These are phyloP conservation scores for Sturmia bella DNA, from an alignment of 2,888 invertebrate species.

Conservation along the genomic window DNA sequence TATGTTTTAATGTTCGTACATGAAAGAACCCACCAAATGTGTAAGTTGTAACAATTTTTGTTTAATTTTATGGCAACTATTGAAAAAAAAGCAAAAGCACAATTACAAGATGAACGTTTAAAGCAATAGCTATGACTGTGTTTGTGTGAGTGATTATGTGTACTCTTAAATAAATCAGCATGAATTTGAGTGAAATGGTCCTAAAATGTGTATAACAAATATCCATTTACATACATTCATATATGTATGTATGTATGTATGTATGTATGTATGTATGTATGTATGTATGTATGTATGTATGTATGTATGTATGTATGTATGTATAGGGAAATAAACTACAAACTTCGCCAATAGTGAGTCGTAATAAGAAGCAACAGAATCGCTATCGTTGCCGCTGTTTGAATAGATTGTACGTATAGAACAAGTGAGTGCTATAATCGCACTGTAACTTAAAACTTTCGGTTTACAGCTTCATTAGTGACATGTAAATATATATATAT, in stretches of 20 bases:
- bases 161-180: constrained; percentile 46
- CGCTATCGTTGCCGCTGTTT: constrained; percentile 10
- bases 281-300: too few species aligned
- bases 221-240: constrained; percentile 6
- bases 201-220: constrained; percentile 35
- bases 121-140: neutral
- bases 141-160: constrained; percentile 26
- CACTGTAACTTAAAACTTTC: constrained; percentile 63
- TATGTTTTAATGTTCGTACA: too few species aligned
- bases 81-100: constrained; percentile 14
- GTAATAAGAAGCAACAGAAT: constrained; percentile 54
- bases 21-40: too few species aligned
- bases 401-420: constrained; percentile 23
- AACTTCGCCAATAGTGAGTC: constrained; percentile 33
- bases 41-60: too few species aligned
- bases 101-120: constrained; percentile 36
- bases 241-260: too few species aligned
- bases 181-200: constrained; percentile 61
- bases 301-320: too few species aligned
- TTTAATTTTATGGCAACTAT: constrained; percentile 48
- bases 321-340: constrained; percentile 39
- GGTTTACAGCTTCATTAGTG: constrained; percentile 46
- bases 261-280: too few species aligned
- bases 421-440: constrained; percentile 55
- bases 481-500: neutral